Base-by-base conservation (phyloP, 2,797 vertebrate genomes). In the Scarus forsteni region DNA sequence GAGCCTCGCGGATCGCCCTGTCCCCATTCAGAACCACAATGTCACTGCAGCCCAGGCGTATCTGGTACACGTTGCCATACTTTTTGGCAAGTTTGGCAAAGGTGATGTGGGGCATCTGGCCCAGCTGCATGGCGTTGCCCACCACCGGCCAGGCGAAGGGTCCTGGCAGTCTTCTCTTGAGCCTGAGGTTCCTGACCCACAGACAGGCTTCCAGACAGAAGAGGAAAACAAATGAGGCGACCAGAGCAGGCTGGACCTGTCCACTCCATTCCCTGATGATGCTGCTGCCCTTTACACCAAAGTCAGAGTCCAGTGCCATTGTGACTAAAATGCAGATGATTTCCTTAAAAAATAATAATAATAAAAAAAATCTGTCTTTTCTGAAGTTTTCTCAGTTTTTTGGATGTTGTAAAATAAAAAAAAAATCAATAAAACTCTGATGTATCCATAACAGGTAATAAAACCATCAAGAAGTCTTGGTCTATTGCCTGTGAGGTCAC, bases 101-200 rank as follows among this genome's bases (percentile, higher is more conserved):
- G 4, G 95, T 92, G 76, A 95, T 90, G 85, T 97, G 96, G 7
- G 96, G 96, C 93, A 96, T 92, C 70, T 92, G 93, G 44, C 95
- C 96, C 75, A 97, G 92, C 84, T 96, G 95, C 94, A 96, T 93
- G 66, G 84, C 95, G 10, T 97, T 96, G 45, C 96, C 96, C 79
- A 96, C 92, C 81, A 97, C 45, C 0, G 96, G 96, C 96, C 96
- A 97, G 1, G 95, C 90, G 6, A 95, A 95, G 6, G 96, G 96
- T 35, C 96, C 96, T 0, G 95, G 96, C 3, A 94, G 93, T 71
- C 87, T 88, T 18, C 61, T 93, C 65, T 77, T 92, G 19, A 89
- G 89, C 38, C 81, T 46, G 19, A 88, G 55, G 60, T 88, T 94
- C 59, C 91, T 89, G 54, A 92, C 72, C 91, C 92, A 92, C 56